Percentiles rank a stretch among this genome's conserved stretches.
Evolutionary conservation across 2,113 vertebrate genomes (phyloP).

Genomic region (Sylvilagus bachmani): DNA sequence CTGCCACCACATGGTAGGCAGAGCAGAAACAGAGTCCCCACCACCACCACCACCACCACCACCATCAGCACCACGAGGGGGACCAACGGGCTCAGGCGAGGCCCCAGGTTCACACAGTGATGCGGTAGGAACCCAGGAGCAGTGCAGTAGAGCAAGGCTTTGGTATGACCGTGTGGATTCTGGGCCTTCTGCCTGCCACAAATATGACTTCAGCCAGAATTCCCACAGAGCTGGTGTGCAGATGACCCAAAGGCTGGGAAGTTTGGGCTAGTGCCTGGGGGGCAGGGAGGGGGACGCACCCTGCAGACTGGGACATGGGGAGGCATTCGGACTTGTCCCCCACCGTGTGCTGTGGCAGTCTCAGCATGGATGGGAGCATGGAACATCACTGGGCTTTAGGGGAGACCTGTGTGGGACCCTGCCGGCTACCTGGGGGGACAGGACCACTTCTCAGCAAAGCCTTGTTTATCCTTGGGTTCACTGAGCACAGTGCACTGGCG

Average conservation of each 20-base stretch:
- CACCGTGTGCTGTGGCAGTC: not conserved
- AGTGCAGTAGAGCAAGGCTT: rapidly evolving
- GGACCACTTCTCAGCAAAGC: not conserved
- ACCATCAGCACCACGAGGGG: too few species aligned
- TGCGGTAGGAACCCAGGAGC: not conserved
- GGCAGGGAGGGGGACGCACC: too few species aligned
- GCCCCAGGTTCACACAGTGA: not conserved
- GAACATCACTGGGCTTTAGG: not conserved
- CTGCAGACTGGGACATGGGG: not conserved
- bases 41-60: too few species aligned
- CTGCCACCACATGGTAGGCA: not conserved
- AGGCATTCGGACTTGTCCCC: not conserved
- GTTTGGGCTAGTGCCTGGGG: not conserved
- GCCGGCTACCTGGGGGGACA: not conserved
- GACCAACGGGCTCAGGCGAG: too few species aligned
- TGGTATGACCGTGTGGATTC: too few species aligned
- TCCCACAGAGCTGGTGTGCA: not conserved
- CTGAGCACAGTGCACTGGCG: too few species aligned
- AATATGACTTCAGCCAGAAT: not conserved
- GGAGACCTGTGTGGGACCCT: not conserved
- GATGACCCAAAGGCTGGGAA: not conserved
- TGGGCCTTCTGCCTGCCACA: not conserved
- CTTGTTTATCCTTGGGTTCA: not conserved
- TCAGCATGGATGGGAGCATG: too few species aligned
- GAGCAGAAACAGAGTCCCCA: not conserved